A percentile compares a stretch with the other conserved stretches of the same genome.
These are phyloP conservation scores for Micronycteris hirsuta DNA, from an alignment of 2,113 vertebrate species.

Conservation along the genomic window DNA sequence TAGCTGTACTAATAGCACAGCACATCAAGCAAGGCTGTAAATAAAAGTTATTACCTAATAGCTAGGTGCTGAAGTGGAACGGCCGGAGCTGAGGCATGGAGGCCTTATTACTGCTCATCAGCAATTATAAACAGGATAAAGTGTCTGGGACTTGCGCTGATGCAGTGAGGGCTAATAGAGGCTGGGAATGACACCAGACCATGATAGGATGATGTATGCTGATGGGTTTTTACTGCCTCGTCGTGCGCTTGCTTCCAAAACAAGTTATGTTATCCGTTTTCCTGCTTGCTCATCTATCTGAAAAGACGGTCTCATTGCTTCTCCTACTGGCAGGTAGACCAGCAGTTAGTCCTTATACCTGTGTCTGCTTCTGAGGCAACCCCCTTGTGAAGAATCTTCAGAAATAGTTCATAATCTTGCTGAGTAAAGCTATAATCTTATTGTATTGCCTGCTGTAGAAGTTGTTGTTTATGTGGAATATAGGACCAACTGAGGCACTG, in stretches of 20 bases:
- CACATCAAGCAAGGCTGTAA: constrained; percentile 82
- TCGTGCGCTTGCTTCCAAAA: constrained; percentile 77
- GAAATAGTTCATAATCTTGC: constrained; percentile 61
- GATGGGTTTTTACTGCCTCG: constrained; percentile 78
- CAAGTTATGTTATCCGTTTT: constrained; percentile 74
- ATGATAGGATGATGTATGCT: constrained; percentile 78
- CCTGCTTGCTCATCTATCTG: constrained; percentile 59
- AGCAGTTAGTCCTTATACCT: constrained; percentile 24
- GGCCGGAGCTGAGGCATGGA: constrained; percentile 79
- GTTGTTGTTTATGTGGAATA: neutral
- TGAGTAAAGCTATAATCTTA: constrained; percentile 56
- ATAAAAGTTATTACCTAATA: constrained; percentile 88
- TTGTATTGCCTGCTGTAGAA: constrained; percentile 34
- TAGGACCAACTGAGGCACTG: neutral
- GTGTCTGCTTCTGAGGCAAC: neutral
- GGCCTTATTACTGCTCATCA: constrained; percentile 85
- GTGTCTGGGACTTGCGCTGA: constrained; percentile 76
- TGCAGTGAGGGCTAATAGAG: constrained; percentile 74
- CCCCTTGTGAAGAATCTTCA: constrained; percentile 21
- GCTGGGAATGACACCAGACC: constrained; percentile 67
- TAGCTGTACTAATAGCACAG: constrained; percentile 82
- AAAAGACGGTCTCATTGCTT: constrained; percentile 63
- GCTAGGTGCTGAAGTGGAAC: constrained; percentile 80
- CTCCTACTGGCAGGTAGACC: constrained; percentile 51
- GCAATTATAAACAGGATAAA: constrained; percentile 86